Conservation (phyloP, 2,888 invertebrate species). For the Rapana venosa region DNA sequence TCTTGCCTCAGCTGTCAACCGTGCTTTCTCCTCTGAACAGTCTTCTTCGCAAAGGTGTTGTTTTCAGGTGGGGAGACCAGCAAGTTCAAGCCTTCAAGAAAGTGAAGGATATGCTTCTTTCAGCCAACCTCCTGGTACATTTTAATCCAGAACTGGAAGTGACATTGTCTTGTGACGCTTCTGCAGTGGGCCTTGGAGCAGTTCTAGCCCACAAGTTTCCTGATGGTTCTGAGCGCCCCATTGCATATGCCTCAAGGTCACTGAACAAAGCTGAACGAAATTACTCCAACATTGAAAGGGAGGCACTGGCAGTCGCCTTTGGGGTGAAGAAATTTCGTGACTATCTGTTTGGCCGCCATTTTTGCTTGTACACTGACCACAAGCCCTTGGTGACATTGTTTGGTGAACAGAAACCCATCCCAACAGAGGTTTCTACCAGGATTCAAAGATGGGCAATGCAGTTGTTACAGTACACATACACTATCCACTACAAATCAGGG, state of each 20-base stretch:
- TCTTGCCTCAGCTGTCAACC: slow-evolving; percentile 52
- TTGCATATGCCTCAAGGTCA: slow-evolving; percentile 70
- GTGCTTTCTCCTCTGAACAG: slow-evolving; percentile 51
- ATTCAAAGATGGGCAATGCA: slow-evolving; percentile 65
- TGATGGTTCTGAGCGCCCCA: slow-evolving; percentile 75
- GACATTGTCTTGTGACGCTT: slow-evolving; percentile 75
- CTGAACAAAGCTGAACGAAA: slow-evolving; percentile 70
- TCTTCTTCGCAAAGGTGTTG: slow-evolving; percentile 57
- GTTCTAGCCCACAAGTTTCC: slow-evolving; percentile 55
- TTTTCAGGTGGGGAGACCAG: slow-evolving; percentile 20
- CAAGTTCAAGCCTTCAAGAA: slow-evolving; percentile 47
- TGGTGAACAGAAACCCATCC: slow-evolving; percentile 65
- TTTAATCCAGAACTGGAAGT: slow-evolving; percentile 64
- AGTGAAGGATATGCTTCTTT: slow-evolving; percentile 54
- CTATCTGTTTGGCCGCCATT: slow-evolving; percentile 77
- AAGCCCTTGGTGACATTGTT: slow-evolving; percentile 77
- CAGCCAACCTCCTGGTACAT: slow-evolving; percentile 53
- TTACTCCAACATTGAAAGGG: slow-evolving; percentile 55
- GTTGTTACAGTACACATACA: slow-evolving; percentile 73
- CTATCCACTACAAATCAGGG: slow-evolving; percentile 67
- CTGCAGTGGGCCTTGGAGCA: slow-evolving; percentile 72
- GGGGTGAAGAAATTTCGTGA: slow-evolving; percentile 70
- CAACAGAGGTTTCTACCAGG: slow-evolving; percentile 43
- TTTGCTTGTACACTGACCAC: slow-evolving; percentile 78
- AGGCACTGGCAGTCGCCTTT: slow-evolving; percentile 75